phyloP scores from a whole-genome alignment of 2,888 invertebrate species.

The Himalopsyche japonica region DNA sequence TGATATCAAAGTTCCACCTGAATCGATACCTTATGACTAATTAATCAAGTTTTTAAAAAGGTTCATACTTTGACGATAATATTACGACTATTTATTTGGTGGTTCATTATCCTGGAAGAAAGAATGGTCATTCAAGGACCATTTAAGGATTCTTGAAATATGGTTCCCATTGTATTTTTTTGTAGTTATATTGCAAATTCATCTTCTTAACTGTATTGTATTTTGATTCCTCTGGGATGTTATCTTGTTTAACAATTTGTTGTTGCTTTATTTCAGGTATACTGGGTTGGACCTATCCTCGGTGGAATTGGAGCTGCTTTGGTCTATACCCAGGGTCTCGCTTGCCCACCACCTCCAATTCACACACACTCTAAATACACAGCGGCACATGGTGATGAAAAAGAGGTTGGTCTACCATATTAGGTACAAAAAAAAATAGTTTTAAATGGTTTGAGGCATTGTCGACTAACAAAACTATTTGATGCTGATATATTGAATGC shows the following conservation, averaged over 20 bases:
- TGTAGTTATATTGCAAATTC: no score
- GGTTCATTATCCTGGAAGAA: no score
- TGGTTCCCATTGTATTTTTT: no score
- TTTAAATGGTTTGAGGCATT: background rate
- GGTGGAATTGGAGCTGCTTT: conserved; percentile 80
- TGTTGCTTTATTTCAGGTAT: conserved; percentile 58
- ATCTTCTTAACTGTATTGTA: background rate
- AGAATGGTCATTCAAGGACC: no score
- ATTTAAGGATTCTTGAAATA: no score
- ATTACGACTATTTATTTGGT: no score
- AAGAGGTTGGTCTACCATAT: conserved; percentile 61
- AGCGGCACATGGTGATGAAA: conserved; percentile 64
- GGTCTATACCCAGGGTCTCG: conserved; percentile 71
- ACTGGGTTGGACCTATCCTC: conserved; percentile 86
- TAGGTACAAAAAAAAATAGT: background rate
- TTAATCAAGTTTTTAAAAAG: no score
- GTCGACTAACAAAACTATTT: background rate
- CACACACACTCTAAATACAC: conserved; percentile 59
- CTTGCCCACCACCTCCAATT: conserved; percentile 53
- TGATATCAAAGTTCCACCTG: no score
- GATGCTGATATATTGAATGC: background rate
- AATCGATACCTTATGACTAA: no score
- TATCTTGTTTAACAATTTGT: background rate
- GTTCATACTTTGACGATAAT: no score
- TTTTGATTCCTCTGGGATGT: background rate